phyloP scores from a whole-genome alignment of 1,140 invertebrate species.

The Cherax destructor region DNA sequence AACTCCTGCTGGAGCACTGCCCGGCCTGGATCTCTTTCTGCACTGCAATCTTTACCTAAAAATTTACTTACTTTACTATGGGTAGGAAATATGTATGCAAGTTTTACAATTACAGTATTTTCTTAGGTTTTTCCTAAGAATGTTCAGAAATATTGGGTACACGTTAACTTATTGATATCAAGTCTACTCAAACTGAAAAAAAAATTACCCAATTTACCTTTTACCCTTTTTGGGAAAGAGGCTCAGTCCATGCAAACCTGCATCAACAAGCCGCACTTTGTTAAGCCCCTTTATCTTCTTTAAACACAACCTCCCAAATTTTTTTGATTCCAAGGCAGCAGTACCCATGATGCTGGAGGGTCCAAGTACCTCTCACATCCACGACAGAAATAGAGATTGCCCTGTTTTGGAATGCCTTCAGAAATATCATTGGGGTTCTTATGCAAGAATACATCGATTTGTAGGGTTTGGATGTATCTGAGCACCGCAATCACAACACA shows the following conservation, averaged over 20 bases:
- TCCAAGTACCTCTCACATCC: slow-evolving; percentile 96
- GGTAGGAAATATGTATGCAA: too few species aligned
- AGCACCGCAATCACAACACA: slow-evolving; percentile 80
- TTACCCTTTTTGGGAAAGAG: slow-evolving; percentile 98
- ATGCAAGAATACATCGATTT: slow-evolving; percentile 98
- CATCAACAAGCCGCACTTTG: slow-evolving; percentile 93
- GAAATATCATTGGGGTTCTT: slow-evolving; percentile 93
- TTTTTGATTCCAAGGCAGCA: slow-evolving; percentile 93
- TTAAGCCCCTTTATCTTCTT: slow-evolving; percentile 95
- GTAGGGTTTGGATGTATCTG: slow-evolving; percentile 93
- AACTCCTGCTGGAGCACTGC: slow-evolving; percentile 93
- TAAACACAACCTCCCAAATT: slow-evolving; percentile 93
- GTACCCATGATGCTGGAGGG: slow-evolving; percentile 93
- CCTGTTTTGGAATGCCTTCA: slow-evolving; percentile 97
- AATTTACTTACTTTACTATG: too few species aligned
- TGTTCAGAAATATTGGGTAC: background rate
- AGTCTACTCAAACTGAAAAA: background rate
- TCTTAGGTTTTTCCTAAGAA: too few species aligned
- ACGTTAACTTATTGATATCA: background rate
- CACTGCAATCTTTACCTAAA: slow-evolving; percentile 93
- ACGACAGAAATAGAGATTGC: slow-evolving; percentile 90
- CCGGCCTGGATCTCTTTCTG: slow-evolving; percentile 92
- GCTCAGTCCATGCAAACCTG: slow-evolving; percentile 98
- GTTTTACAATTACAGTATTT: too few species aligned
- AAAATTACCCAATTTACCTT: slow-evolving; percentile 79